These are phyloP conservation scores for Drosophila kambysellisi DNA, from an alignment of 2,888 invertebrate genomes.

Conservation along the genomic window DNA sequence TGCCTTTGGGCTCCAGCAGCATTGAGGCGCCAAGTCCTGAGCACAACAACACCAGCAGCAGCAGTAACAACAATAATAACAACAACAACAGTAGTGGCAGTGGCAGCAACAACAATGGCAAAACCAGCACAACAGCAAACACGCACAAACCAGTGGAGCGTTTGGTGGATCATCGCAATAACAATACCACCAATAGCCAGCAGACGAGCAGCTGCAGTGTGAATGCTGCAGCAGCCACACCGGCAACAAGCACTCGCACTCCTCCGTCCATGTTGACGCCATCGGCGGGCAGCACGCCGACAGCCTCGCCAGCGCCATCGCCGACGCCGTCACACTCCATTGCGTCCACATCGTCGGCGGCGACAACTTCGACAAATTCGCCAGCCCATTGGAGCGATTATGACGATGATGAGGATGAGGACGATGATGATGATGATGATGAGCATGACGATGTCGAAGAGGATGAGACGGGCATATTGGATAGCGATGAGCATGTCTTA, in stretches of 20 bases:
- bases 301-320: slow-evolving; percentile 80
- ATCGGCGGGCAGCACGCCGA: slow-evolving; percentile 79
- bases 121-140: slow-evolving; percentile 40
- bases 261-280: slow-evolving; percentile 74
- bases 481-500: slow-evolving; percentile 53
- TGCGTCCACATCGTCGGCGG: slow-evolving; percentile 79
- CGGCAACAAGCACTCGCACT: slow-evolving; percentile 16
- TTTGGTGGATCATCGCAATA: slow-evolving; percentile 70
- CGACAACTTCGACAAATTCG: slow-evolving; percentile 80
- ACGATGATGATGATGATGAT: slow-evolving; percentile 50
- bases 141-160: slow-evolving; percentile 67
- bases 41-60: slow-evolving; percentile 56
- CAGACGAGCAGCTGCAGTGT: slow-evolving; percentile 18
- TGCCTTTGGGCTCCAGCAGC: slow-evolving; percentile 76
- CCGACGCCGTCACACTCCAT: slow-evolving; percentile 82
- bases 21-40: slow-evolving; percentile 78
- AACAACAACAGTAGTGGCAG: slow-evolving; percentile 6
- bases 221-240: slow-evolving; percentile 24
- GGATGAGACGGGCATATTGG: slow-evolving; percentile 59
- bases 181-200: slow-evolving; percentile 54
- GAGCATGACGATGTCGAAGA: slow-evolving; percentile 41
- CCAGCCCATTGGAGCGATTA: slow-evolving; percentile 81
- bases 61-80: slow-evolving; percentile 63
- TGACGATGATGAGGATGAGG: slow-evolving; percentile 45
- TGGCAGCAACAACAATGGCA: slow-evolving; percentile 19